Base-by-base conservation (phyloP, 1,140 invertebrate species). In the Pogonus chalceus region DNA sequence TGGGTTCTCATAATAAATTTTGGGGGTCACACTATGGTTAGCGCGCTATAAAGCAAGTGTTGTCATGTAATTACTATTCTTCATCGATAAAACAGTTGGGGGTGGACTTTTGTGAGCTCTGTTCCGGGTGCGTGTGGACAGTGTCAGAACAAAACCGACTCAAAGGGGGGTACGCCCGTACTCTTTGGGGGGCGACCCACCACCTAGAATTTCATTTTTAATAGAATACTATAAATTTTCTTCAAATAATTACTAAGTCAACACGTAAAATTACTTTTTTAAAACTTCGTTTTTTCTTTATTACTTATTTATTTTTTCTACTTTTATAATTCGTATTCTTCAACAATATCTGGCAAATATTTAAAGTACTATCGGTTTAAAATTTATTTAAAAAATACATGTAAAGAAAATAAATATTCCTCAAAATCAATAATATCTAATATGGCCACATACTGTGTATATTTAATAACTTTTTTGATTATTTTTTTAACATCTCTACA, bases 11-110 rank as follows among this genome's bases (percentile, higher is more conserved):
- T 53, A 46, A 58, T 58, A 58, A 58, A 58, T 58, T 43, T 43
- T 16, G 37, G 37, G 4, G 14, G 26, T 43, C 37, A 18, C 37
- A 43, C 31, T 47, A 49, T 14, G 26, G 35, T 24, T 18, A 21
- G 53, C 53, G 26, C 50, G 50, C 48, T 56, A 51, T 61, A 58
- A 63, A 63, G 61, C 62, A 53, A 55, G 58, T 61, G 62, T 64
- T 62, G 62, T 64, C 62, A 57, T 62, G 62, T 64, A 64, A 64
- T 64, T 64, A 62, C 58, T 58, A 63, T 63, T 61, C 56, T 54
- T 50, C 52, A 53, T 55, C 60, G 62, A 65, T 64, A 65, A 65
- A 65, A 63, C 62, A 57, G 61, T 63, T 49, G 60, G 64, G 57
- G 60, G 58, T 60, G 57, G 49, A 54, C 49, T 61, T 64, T 65